Evolutionary conservation across 35 echinoderm and acorn worm species (phyloP).

Genomic region (Ophioderma brevispina): DNA sequence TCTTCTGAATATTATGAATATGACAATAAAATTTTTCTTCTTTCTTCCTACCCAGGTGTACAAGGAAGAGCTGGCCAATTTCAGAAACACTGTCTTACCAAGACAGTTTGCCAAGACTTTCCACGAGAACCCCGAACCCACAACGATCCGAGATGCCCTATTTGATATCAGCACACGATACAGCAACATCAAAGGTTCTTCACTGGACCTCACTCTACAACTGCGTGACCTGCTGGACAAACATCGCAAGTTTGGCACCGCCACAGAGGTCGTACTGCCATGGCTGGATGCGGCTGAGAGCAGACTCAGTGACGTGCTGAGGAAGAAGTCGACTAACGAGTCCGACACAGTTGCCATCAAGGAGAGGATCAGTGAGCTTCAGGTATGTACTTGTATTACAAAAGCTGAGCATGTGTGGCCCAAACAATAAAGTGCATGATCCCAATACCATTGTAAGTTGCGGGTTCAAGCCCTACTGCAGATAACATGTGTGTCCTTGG

Average conservation of each 20-base stretch:
- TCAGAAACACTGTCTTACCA: slow-evolving; percentile 74
- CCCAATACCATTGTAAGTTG: too few species aligned
- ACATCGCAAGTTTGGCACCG: slow-evolving; percentile 68
- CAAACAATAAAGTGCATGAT: too few species aligned
- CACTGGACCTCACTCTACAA: slow-evolving; percentile 45
- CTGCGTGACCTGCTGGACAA: slow-evolving; percentile 75
- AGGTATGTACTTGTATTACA: too few species aligned
- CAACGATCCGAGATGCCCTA: slow-evolving; percentile 45
- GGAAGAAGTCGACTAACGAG: slow-evolving; percentile 61
- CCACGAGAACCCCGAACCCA: slow-evolving; percentile 76
- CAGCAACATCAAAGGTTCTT: slow-evolving; percentile 55
- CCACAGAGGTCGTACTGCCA: slow-evolving; percentile 47
- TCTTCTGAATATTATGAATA: too few species aligned
- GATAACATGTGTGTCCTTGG: too few species aligned
- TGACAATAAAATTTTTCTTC: too few species aligned
- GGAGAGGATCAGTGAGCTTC: slow-evolving; percentile 79
- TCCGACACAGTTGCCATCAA: slow-evolving; percentile 68
- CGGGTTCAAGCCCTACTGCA: too few species aligned
- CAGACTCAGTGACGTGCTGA: slow-evolving; percentile 42
- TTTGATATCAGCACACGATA: slow-evolving; percentile 62
- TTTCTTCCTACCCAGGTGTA: slow-evolving; percentile 57
- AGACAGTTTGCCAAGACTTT: slow-evolving; percentile 69
- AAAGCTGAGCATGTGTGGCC: too few species aligned
- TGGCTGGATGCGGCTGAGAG: slow-evolving; percentile 82
- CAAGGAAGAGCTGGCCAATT: slow-evolving; percentile 72